Conservation (phyloP, 2,888 invertebrate species). For the Troides oblongomaculatus region DNA sequence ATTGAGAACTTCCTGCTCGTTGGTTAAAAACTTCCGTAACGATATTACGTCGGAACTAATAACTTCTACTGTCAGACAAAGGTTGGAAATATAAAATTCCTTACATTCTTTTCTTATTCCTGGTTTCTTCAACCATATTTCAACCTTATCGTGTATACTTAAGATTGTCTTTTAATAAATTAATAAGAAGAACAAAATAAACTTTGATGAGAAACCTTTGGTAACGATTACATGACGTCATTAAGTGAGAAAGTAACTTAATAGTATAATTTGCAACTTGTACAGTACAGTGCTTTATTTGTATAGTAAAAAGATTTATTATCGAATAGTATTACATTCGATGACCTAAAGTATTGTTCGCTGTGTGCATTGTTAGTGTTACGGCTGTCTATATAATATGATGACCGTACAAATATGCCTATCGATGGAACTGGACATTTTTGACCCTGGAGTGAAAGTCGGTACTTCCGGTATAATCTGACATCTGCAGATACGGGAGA, state of each 20-base stretch:
- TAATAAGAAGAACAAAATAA: too few species aligned
- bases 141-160: too few species aligned
- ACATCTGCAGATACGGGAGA: slow-evolving; percentile 63
- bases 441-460: slow-evolving; percentile 66
- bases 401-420: slow-evolving; percentile 56
- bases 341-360: slow-evolving; percentile 11
- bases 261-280: background rate
- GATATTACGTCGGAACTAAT: too few species aligned
- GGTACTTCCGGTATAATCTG: slow-evolving; percentile 72
- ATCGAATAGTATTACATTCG: background rate
- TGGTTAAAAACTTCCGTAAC: too few species aligned
- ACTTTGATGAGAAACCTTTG: slow-evolving; percentile 33
- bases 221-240: slow-evolving; percentile 58
- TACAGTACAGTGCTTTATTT: slow-evolving; percentile 3
- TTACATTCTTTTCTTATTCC: too few species aligned
- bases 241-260: slow-evolving; percentile 52
- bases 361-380: too few species aligned
- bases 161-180: too few species aligned
- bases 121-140: too few species aligned
- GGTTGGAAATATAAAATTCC: too few species aligned
- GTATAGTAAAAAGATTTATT: slow-evolving; percentile 16
- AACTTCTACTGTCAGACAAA: too few species aligned
- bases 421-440: slow-evolving; percentile 40
- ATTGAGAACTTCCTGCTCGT: too few species aligned
- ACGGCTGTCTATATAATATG: slow-evolving; percentile 41